Percentiles rank a stretch among this genome's conserved stretches.
Evolutionary conservation across 2,113 vertebrate species (phyloP).

Genomic region (Sminthopsis crassicaudata): DNA sequence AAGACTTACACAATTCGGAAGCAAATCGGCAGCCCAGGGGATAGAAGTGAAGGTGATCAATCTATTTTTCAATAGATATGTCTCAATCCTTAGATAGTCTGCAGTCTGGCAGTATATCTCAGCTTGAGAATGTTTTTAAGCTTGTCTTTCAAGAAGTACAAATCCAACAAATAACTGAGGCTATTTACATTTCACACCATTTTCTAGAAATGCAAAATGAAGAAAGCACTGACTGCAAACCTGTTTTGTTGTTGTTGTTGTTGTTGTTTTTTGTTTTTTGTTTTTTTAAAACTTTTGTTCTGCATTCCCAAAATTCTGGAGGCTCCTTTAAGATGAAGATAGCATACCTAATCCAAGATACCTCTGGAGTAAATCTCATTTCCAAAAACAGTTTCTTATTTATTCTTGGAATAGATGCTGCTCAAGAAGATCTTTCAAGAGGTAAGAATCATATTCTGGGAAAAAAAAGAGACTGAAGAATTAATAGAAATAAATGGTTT

Average conservation of each 20-base stretch:
- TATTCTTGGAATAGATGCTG: slow-evolving; percentile 81
- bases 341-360: slow-evolving; percentile 45
- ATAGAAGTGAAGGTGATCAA: accelerated
- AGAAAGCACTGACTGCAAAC: slow-evolving; percentile 57
- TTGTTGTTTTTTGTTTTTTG: too few relatives aligned
- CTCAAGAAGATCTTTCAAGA: slow-evolving; percentile 70
- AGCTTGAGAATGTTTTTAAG: slow-evolving; percentile 78
- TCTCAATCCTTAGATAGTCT: not conserved
- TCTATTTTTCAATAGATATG: accelerated
- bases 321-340: slow-evolving; percentile 74
- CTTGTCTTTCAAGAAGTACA: slow-evolving; percentile 79
- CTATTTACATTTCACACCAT: slow-evolving; percentile 70
- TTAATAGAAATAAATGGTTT: slow-evolving; percentile 45
- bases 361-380: slow-evolving; percentile 77
- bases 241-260: too few relatives aligned
- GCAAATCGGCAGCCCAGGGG: slow-evolving; percentile 11
- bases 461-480: slow-evolving; percentile 61
- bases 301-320: slow-evolving; percentile 77
- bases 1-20: slow-evolving; percentile 5
- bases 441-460: slow-evolving; percentile 7
- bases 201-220: slow-evolving; percentile 68
- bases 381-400: slow-evolving; percentile 76
- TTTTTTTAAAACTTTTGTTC: too few relatives aligned
- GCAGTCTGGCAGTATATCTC: slow-evolving; percentile 6
- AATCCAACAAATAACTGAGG: slow-evolving; percentile 65